phyloP scores from a whole-genome alignment of 2,888 invertebrate species.

The Belgica antarctica region DNA sequence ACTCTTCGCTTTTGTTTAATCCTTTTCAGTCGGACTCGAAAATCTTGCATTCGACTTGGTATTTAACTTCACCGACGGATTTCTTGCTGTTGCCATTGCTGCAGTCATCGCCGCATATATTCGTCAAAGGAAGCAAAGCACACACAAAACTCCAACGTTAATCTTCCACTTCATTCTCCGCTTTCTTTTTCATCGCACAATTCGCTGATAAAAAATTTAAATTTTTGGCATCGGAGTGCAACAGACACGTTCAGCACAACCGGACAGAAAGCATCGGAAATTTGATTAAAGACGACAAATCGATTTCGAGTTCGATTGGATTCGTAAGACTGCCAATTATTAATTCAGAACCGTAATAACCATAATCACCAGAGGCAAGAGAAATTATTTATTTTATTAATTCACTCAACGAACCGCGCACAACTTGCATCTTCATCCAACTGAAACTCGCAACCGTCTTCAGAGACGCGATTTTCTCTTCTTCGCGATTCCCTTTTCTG shows the following conservation, averaged over 20 bases:
- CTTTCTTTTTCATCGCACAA: constrained; percentile 14
- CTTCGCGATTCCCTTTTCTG: not conserved
- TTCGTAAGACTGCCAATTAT: not conserved
- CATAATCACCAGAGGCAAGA: not conserved
- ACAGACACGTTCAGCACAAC: not conserved
- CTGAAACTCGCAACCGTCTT: constrained; percentile 32
- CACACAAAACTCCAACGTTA: constrained; percentile 13
- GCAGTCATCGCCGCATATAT: not conserved
- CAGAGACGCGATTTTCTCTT: constrained; percentile 2
- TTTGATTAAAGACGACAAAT: not conserved
- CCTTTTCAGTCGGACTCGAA: not conserved
- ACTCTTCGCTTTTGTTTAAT: not conserved
- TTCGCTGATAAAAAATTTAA: constrained; percentile 7
- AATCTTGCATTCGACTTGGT: not conserved
- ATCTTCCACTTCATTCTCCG: constrained; percentile 39
- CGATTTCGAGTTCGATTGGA: not conserved
- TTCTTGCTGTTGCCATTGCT: constrained; percentile 22
- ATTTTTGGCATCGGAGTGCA: not conserved
- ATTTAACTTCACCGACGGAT: not conserved
- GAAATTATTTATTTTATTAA: not conserved
- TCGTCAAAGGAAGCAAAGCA: not conserved
- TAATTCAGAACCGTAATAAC: not conserved
- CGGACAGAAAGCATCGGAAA: constrained; percentile 26
- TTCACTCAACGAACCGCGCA: not conserved
- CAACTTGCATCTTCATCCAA: constrained; percentile 17